Evolutionary conservation across 2,888 invertebrate genomes (phyloP).

Genomic region (Synanthedon formicaeformis): DNA sequence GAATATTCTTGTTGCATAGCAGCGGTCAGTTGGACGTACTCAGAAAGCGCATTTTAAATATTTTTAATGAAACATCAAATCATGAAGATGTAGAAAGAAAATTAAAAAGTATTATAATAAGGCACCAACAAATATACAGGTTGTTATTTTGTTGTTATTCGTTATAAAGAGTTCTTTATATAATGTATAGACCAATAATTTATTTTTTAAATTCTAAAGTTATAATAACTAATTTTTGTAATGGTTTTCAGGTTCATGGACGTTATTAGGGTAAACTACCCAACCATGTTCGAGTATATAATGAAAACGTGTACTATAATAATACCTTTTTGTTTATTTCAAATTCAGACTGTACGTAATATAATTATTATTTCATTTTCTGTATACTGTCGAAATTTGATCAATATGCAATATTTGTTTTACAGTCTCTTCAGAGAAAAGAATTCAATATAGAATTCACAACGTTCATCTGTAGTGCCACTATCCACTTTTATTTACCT

Average conservation of each 20-base stretch:
- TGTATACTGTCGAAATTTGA: background rate
- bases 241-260: constrained; percentile 27
- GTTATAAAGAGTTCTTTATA: too few relatives aligned
- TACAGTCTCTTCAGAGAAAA: constrained; percentile 24
- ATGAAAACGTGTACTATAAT: constrained; percentile 42
- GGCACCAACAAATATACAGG: constrained; percentile 30
- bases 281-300: constrained; percentile 35
- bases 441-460: constrained; percentile 36
- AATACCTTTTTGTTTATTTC: constrained; percentile 39
- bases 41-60: constrained; percentile 22
- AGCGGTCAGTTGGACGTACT: constrained; percentile 45
- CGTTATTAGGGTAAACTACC: constrained; percentile 22
- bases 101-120: constrained; percentile 30
- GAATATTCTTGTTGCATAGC: constrained; percentile 41
- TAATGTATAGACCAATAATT: too few relatives aligned
- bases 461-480: constrained; percentile 23
- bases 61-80: constrained; percentile 18
- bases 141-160: constrained; percentile 20
- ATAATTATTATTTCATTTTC: background rate
- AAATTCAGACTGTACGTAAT: constrained; percentile 31
- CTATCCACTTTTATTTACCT: constrained; percentile 39
- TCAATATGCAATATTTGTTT: constrained; percentile 3
- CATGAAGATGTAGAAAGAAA: constrained; percentile 15
- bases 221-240: constrained; percentile 1
- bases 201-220: too few relatives aligned